Conservation (phyloP, 2,797 vertebrate genomes). For the Acrossocheilus fasciatus region DNA sequence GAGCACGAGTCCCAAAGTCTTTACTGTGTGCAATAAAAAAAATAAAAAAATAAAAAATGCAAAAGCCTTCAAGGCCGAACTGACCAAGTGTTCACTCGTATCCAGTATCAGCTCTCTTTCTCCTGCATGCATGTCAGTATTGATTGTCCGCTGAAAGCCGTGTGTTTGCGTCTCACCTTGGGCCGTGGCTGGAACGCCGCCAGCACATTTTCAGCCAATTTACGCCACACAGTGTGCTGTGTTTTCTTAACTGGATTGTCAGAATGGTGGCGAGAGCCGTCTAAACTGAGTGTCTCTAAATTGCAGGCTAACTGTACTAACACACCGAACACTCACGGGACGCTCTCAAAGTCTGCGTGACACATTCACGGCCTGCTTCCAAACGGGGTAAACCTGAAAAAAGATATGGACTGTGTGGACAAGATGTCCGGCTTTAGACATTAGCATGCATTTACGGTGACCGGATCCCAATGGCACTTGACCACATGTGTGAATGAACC, state of each 20-base stretch:
- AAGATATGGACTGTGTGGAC: slow-evolving; percentile 62
- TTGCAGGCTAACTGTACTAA: slow-evolving; percentile 61
- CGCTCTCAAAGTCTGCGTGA: slow-evolving; percentile 33
- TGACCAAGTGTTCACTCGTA: slow-evolving; percentile 47
- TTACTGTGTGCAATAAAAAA: background rate
- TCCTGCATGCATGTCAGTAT: slow-evolving; percentile 67
- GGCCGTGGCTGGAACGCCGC: slow-evolving; percentile 76
- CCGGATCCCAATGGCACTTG: background rate
- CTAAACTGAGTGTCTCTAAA: slow-evolving; percentile 67
- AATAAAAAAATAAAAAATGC: background rate
- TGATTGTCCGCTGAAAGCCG: slow-evolving; percentile 66
- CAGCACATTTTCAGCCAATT: slow-evolving; percentile 78
- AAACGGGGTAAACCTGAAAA: slow-evolving; percentile 17
- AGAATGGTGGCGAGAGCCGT: slow-evolving; percentile 68
- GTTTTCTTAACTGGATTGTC: slow-evolving; percentile 80
- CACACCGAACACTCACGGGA: slow-evolving; percentile 48
- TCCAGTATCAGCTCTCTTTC: slow-evolving; percentile 63
- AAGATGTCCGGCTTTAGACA: background rate
- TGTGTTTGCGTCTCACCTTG: slow-evolving; percentile 77
- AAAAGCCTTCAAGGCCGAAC: background rate
- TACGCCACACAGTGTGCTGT: slow-evolving; percentile 72
- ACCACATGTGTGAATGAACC: background rate
- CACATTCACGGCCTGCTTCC: slow-evolving; percentile 20
- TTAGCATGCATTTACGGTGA: too few species aligned
- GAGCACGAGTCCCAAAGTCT: background rate